phyloP scores from a whole-genome alignment of 2,797 vertebrate genomes.

The Chromobotia macracanthus region DNA sequence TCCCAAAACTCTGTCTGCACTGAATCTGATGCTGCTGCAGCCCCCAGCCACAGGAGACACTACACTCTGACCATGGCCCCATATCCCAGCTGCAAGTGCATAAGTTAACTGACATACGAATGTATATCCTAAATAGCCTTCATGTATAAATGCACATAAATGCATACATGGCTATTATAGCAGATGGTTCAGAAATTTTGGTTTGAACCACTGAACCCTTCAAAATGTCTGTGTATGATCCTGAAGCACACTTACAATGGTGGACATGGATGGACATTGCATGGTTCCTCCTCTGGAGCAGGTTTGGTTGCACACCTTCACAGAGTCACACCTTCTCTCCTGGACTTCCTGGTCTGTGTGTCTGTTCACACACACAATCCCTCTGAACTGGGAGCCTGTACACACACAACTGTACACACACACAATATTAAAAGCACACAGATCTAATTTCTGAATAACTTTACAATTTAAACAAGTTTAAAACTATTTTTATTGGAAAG shows the following conservation, averaged over 20 bases:
- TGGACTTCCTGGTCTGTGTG: constrained; percentile 79
- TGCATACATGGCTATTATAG: neutral
- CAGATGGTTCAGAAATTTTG: neutral
- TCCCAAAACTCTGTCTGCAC: constrained; percentile 87
- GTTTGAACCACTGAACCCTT: too few relatives aligned
- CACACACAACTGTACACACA: constrained; percentile 47
- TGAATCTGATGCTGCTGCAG: constrained; percentile 89
- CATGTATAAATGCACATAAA: neutral
- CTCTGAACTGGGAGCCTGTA: constrained; percentile 79
- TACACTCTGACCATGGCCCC: constrained; percentile 87
- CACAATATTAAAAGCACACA: neutral
- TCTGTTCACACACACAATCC: constrained; percentile 79
- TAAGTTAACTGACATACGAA: neutral
- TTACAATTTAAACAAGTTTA: neutral
- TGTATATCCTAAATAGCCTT: too few relatives aligned
- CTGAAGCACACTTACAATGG: constrained; percentile 80
- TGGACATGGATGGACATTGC: constrained; percentile 84
- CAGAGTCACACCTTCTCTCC: constrained; percentile 79
- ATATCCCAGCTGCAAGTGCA: constrained; percentile 81
- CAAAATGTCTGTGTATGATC: too few relatives aligned
- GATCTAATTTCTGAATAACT: neutral
- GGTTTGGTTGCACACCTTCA: constrained; percentile 80
- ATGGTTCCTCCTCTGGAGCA: constrained; percentile 75
- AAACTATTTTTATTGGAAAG: too few relatives aligned
- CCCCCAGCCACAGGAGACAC: constrained; percentile 84